Base-by-base conservation (phyloP, 1,140 invertebrate species). In the Brachionus calyciflorus region DNA sequence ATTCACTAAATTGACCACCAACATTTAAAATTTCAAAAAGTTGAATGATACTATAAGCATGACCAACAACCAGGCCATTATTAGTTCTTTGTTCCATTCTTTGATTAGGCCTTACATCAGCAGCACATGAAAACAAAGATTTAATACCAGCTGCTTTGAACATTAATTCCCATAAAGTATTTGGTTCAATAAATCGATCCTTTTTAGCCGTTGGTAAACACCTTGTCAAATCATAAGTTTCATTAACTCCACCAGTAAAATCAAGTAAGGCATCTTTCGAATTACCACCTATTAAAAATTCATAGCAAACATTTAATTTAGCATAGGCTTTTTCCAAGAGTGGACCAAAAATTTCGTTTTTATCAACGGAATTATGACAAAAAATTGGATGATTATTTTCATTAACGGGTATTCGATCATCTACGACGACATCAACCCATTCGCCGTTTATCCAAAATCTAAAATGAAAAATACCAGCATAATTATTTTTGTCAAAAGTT, bases 21-120 rank as follows among this genome's bases (percentile, higher is more conserved):
- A 73, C 7, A 76, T 24, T 49, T 70, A 96, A 94, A 82, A 94
- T 91, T 37, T 93, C 91, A 80, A 19, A 73, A 2, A 86, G 81
- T n/a, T 81, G 83, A n/a, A 86, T 86, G 12, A 88, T 82, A 9
- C 86, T 87, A 79, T 88, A 88, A 19, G 87, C 87, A 80, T 88
- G 87, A 26, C 87, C 87, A 77, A 86, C 82, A 9, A 87, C 84
- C 37, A 88, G 79, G 9, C 87, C 87, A 80, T 87, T 86, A 14
- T 82, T 79, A 75, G n/a, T 24, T 44, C 44, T 41, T 41, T 65
- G 7, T 44, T 65, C 60, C 60, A 65, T 65, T 65, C 10, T 65
- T 65, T 65, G 60, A 19, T 46, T 65, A 12, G 28, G 40, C 17
- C 44, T 65, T 12, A 65, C 60, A 65, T 65, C 21, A 44, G 60